A percentile compares a stretch with the other conserved stretches of the same genome.
These are phyloP conservation scores for Bursaphelenchus okinawaensis DNA, from an alignment of 2,888 invertebrate genomes.

Conservation along the genomic window DNA sequence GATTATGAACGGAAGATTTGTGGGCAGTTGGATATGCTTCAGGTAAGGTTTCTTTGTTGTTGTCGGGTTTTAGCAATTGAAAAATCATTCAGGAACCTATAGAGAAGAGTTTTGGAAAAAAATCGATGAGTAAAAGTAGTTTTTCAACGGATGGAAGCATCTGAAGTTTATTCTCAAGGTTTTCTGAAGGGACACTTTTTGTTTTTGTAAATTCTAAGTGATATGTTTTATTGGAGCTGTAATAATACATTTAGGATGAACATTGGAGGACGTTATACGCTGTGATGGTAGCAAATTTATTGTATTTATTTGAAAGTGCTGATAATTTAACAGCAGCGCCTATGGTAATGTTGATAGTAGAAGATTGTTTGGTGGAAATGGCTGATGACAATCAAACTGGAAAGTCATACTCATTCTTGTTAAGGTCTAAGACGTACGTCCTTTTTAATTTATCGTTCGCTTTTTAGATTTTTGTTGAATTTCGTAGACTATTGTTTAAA, in stretches of 20 bases:
- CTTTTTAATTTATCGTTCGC: not conserved
- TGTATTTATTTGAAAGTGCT: conserved; percentile 48
- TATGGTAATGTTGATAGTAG: conserved; percentile 49
- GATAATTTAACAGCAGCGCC: conserved; percentile 36
- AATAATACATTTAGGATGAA: conserved; percentile 42
- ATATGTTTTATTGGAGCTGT: not conserved
- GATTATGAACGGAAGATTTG: conserved; percentile 30
- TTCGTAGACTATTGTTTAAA: no score
- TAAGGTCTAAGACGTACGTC: conserved; percentile 53
- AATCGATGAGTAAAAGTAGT: no score
- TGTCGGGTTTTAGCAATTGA: no score
- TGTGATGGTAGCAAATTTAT: conserved; percentile 51
- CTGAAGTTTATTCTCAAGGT: no score
- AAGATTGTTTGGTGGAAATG: conserved; percentile 54
- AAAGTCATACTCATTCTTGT: conserved; percentile 49
- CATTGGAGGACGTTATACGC: conserved; percentile 47
- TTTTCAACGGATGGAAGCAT: no score
- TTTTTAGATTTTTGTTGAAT: conserved; percentile 9
- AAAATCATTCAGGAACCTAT: no score
- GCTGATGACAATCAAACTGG: conserved; percentile 55
- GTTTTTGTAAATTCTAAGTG: not conserved
- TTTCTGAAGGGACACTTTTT: no score
- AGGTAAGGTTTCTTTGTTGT: no score
- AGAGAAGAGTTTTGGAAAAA: no score
- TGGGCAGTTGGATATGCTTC: conserved; percentile 29